Conservation (phyloP, 2,113 vertebrate species). For the Carassius gibelio region DNA sequence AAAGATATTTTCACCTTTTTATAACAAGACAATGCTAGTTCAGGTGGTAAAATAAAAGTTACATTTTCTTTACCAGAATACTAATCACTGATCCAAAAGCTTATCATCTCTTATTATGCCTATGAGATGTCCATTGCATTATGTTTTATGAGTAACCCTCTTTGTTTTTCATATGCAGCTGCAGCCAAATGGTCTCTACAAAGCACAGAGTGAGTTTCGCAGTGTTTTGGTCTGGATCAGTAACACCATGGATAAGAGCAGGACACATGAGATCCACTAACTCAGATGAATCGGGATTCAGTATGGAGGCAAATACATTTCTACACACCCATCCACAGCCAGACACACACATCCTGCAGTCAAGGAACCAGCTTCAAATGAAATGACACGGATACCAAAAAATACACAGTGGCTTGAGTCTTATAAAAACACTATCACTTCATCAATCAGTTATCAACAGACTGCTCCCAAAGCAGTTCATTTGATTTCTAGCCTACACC, state of each 20-base stretch:
- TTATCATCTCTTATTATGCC: not conserved
- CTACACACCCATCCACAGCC: not conserved
- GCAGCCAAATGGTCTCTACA: conserved; percentile 68
- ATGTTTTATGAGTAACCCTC: not conserved
- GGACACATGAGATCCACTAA: conserved; percentile 31
- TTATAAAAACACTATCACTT: not conserved
- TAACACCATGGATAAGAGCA: conserved; percentile 59
- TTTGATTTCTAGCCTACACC: not conserved
- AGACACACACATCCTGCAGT: not conserved
- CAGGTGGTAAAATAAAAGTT: too few relatives aligned
- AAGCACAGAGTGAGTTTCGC: conserved; percentile 73
- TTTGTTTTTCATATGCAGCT: conserved; percentile 62
- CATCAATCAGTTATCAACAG: not conserved
- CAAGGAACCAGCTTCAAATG: not conserved
- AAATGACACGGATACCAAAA: not conserved
- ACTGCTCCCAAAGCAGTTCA: not conserved
- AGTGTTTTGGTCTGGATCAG: conserved; percentile 77
- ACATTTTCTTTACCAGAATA: too few relatives aligned
- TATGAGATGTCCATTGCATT: not conserved
- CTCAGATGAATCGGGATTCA: not conserved
- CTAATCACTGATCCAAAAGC: not conserved
- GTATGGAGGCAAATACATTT: conserved; percentile 1
- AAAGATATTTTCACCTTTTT: too few relatives aligned
- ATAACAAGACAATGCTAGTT: too few relatives aligned
- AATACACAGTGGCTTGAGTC: not conserved